phyloP scores from a whole-genome alignment of 1,140 invertebrate genomes.

The Antheraea pernyi region DNA sequence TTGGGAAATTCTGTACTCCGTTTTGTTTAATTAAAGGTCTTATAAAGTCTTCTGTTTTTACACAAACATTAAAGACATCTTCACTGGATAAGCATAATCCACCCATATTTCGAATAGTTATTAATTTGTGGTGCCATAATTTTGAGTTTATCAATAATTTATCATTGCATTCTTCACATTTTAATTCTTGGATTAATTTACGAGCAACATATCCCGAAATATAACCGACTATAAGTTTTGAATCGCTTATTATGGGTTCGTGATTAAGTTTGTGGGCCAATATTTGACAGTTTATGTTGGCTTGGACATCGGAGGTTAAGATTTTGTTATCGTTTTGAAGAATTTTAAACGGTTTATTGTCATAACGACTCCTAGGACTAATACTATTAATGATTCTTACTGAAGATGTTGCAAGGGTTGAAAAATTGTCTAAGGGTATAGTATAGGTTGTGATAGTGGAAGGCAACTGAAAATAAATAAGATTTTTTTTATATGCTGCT shows the following conservation, averaged over 20 bases:
- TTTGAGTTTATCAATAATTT: constrained; percentile 14
- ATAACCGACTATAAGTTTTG: constrained; percentile 20
- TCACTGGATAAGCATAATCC: constrained; percentile 23
- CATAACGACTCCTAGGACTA: neutral
- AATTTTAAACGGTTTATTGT: constrained; percentile 11
- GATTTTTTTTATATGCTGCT: constrained; percentile 16
- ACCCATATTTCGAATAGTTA: constrained; percentile 27
- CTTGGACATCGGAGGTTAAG: neutral
- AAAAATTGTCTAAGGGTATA: constrained; percentile 34
- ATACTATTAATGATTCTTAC: constrained; percentile 13
- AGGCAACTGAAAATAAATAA: constrained; percentile 26
- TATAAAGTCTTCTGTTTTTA: constrained; percentile 13
- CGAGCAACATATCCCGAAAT: constrained; percentile 20
- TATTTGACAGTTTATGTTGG: constrained; percentile 11
- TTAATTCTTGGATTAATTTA: constrained; percentile 21
- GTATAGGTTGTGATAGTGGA: constrained; percentile 23
- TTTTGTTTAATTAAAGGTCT: neutral
- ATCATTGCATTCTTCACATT: constrained; percentile 24
- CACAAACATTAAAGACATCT: constrained; percentile 23
- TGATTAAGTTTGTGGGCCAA: constrained; percentile 11
- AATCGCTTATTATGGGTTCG: constrained; percentile 6
- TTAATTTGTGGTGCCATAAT: constrained; percentile 25
- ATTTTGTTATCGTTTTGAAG: constrained; percentile 12
- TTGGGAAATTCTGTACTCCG: neutral
- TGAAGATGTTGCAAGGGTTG: constrained; percentile 20